Base-by-base conservation (phyloP, 2,888 invertebrate genomes). In the Onchidella celtica region DNA sequence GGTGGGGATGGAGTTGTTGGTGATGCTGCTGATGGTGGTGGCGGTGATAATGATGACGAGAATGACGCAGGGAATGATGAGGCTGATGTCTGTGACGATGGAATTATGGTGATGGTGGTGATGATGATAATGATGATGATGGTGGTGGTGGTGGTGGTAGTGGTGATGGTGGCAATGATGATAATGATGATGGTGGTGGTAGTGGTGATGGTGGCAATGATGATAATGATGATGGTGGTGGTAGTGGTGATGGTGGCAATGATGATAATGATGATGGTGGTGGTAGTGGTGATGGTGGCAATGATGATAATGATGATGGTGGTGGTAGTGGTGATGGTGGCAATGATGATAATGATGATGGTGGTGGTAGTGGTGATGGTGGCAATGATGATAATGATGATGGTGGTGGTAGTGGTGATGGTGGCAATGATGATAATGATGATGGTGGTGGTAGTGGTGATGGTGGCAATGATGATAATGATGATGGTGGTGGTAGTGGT, bases 141-240 rank as follows among this genome's bases (percentile, higher is more conserved):
- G 47, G 47, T 47, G 6, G 47, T 47, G 47, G 47, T 47, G 6
- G 47, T 47, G 47, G 17, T 47, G 47, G 47, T 6, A 47, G 9
- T 47, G 47, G 47, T 47, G 55, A 11, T 47, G 27, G 34, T 70
- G 34, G 34, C 40, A 24, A 70, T 70, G 40, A 34, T 38, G 40
- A 24, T 24, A 11, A 47, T 70, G 40, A 38, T 70, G 40, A 70
- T 70, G 14, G 27, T 70, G 40, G 47, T 47, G 27, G 11, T 17
- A 40, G 55, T 47, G 27, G 55, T 72, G 38, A 29, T 47, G 24
- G 11, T 47, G 47, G 29, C 27, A 72, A 47, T 21, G 38, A 29
- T 47, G 38, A 47, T 72, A 72, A 32, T 72, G 38, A 32, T 72
- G 47, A 32, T 72, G 47, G 55, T 72, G 38, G 55, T 72, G 47